Base-by-base conservation (phyloP, 1,140 invertebrate species). In the Apocrypta bakeri region DNA sequence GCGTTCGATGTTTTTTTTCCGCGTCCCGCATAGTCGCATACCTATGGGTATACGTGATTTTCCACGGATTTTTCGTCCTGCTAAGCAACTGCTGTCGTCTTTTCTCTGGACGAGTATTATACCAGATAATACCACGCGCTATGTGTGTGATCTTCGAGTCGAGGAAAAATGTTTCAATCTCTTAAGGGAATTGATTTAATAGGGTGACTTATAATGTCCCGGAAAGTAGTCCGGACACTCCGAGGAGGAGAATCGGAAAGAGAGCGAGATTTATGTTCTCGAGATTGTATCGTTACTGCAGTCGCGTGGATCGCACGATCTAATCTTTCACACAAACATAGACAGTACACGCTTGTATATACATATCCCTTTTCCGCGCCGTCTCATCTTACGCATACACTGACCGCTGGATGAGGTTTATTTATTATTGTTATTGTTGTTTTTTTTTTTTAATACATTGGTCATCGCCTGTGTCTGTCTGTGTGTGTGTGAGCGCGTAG, bases 141-240 rank as follows among this genome's bases (percentile, higher is more conserved):
- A 29, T 66, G 63, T 66, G 63, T 66, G 27, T 25, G 63, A 7
- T 25, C 63, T 9, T 66, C 24, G n/a, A 56, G 31, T n/a, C 25
- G 12, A 29, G 68, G 68, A 40, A 42, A 69, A 69, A 69, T 69
- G 68, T 37, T 69, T 69, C 68, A 69, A 69, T 69, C 68, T 69
- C 68, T 69, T 69, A 69, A n/a, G 11, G 29, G 29, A 69, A 69
- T 69, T 69, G 68, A 69, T 69, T 69, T 69, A 31, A 69, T 17
- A 31, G 69, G 21, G 31, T 12, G 37, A 72, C 17, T 11, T 56
- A 56, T 56, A 56, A 56, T 69, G 17, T 21, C 12, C 25, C 31
- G 17, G 68, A 69, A 69, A 69, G 68, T 31, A 69, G 68, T 69
- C 17, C 68, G 17, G 14, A 11, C 11, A 1, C 14, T 0, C 6